Conservation (phyloP, 2,888 invertebrate species). For the Apamea anceps region DNA sequence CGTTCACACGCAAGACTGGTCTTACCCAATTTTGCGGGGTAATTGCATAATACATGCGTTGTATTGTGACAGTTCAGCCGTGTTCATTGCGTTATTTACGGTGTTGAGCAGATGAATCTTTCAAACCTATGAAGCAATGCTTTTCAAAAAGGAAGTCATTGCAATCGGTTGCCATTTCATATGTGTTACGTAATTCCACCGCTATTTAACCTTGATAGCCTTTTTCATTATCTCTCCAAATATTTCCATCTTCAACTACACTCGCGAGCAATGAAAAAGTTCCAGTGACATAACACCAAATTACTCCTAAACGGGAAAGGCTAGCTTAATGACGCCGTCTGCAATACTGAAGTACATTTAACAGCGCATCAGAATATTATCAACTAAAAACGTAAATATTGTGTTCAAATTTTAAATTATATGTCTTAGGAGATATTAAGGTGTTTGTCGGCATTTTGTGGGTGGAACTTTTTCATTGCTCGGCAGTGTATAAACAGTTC, state of each 20-base stretch:
- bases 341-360: too few relatives aligned
- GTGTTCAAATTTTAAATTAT: too few relatives aligned
- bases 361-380: too few relatives aligned
- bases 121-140: neutral
- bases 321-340: too few relatives aligned
- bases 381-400: too few relatives aligned
- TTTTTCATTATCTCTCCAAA: neutral
- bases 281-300: too few relatives aligned
- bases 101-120: neutral
- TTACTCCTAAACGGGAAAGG: too few relatives aligned
- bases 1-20: neutral
- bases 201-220: neutral
- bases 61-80: neutral
- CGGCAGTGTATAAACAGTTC: neutral
- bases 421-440: too few relatives aligned
- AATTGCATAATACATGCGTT: neutral
- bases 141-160: neutral
- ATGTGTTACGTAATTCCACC: neutral
- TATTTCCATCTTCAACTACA: conserved; percentile 1
- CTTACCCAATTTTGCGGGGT: neutral
- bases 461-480: too few relatives aligned
- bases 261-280: too few relatives aligned
- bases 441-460: too few relatives aligned
- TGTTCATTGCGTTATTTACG: neutral
- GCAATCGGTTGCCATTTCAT: neutral